phyloP scores from a whole-genome alignment of 2,113 vertebrate species.

The Synodontis membranacea region DNA sequence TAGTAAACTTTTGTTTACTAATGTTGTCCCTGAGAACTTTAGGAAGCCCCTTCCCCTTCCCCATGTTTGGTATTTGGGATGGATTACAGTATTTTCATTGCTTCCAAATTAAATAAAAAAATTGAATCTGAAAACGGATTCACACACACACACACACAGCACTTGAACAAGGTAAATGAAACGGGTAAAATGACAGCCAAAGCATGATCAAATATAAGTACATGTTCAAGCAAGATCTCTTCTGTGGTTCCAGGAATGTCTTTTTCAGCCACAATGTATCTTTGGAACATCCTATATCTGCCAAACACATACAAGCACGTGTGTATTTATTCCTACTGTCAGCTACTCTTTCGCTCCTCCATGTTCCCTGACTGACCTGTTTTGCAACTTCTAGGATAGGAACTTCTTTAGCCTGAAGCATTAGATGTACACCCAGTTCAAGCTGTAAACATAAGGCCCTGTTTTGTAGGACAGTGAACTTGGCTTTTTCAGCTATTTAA shows the following conservation, averaged over 20 bases:
- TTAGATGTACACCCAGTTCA: conserved; percentile 10
- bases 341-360: conserved; percentile 61
- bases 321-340: conserved; percentile 53
- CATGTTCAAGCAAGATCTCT: conserved; percentile 1
- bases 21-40: not conserved
- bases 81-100: not conserved
- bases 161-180: conserved; percentile 1
- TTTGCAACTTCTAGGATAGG: conserved; percentile 58
- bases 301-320: conserved; percentile 58
- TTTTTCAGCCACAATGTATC: not conserved
- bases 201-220: not conserved
- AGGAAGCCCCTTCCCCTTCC: not conserved
- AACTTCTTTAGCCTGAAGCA: conserved; percentile 47
- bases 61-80: not conserved
- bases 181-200: not conserved
- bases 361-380: conserved; percentile 69
- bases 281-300: not conserved
- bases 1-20: not conserved
- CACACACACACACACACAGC: not conserved
- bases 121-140: not conserved
- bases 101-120: not conserved
- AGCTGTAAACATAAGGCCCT: not conserved
- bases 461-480: not conserved
- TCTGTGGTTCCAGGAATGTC: not conserved
- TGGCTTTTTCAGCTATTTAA: conserved; percentile 13